Evolutionary conservation across 2,888 invertebrate species (phyloP).

Genomic region (Protonemura montana): DNA sequence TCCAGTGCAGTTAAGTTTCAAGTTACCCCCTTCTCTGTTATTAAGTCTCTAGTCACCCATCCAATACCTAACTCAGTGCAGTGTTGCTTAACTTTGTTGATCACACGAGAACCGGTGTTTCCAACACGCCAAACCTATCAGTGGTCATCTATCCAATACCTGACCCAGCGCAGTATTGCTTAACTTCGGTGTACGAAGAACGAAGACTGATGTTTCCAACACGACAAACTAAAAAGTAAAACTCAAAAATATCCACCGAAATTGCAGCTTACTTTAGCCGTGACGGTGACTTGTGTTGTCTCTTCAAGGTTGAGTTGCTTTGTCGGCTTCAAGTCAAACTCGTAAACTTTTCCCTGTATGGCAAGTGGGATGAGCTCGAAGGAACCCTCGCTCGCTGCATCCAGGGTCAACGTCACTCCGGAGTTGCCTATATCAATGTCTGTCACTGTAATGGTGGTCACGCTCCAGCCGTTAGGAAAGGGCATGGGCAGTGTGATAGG

Average conservation of each 20-base stretch:
- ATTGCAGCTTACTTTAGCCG: background rate
- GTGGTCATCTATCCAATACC: no score
- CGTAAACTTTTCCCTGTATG: background rate
- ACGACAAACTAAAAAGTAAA: no score
- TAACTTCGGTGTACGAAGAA: no score
- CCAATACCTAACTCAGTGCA: no score
- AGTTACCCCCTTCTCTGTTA: no score
- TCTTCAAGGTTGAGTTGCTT: constrained; percentile 8
- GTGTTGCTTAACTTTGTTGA: no score
- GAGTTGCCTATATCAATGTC: constrained; percentile 65
- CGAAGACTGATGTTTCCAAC: no score
- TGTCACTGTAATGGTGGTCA: constrained; percentile 61
- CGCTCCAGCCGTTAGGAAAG: constrained; percentile 59
- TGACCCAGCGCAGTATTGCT: no score
- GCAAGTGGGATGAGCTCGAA: background rate
- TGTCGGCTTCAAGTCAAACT: background rate
- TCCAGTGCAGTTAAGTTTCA: no score
- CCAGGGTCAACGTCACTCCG: constrained; percentile 51
- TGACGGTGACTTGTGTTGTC: background rate
- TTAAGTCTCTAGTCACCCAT: no score
- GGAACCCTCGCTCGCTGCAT: background rate
- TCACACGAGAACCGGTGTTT: no score
- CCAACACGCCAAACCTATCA: no score
- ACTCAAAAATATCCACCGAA: background rate
- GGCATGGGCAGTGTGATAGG: constrained; percentile 62